These are phyloP conservation scores for Lymantria monacha DNA, from an alignment of 2,888 invertebrate species.

Conservation along the genomic window DNA sequence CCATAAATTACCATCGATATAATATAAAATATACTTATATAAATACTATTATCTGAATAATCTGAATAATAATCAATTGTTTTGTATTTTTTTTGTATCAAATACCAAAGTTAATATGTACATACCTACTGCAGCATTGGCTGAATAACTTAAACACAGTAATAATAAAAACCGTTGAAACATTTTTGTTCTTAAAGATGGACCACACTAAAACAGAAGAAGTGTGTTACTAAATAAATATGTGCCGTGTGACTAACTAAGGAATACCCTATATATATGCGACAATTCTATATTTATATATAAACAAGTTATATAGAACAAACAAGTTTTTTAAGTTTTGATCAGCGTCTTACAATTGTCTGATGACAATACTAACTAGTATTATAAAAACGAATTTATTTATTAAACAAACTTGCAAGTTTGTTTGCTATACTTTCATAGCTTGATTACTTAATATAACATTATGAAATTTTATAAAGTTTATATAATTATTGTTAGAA, in stretches of 20 bases:
- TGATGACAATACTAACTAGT: too few relatives aligned
- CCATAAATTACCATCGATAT: too few relatives aligned
- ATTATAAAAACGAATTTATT: too few relatives aligned
- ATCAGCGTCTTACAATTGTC: not conserved
- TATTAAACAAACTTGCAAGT: too few relatives aligned
- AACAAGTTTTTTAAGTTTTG: slow-evolving; percentile 23
- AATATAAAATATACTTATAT: too few relatives aligned
- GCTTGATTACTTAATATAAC: too few relatives aligned
- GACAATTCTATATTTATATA: slow-evolving; percentile 9
- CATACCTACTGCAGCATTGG: slow-evolving; percentile 19
- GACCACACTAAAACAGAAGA: slow-evolving; percentile 13
- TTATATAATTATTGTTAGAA: too few relatives aligned
- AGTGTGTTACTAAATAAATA: slow-evolving; percentile 10
- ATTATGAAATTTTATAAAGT: too few relatives aligned
- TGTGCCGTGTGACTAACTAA: slow-evolving; percentile 7
- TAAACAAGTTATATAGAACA: slow-evolving; percentile 11
- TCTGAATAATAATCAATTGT: too few relatives aligned
- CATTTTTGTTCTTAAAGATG: slow-evolving; percentile 15
- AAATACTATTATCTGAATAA: too few relatives aligned
- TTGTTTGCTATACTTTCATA: too few relatives aligned
- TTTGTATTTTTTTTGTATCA: too few relatives aligned
- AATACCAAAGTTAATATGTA: not conserved
- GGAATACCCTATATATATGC: slow-evolving; percentile 16
- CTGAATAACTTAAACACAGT: slow-evolving; percentile 14
- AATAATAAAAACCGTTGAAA: slow-evolving; percentile 10